phyloP scores from a whole-genome alignment of 2,113 vertebrate genomes.

The Cathartes aura region DNA sequence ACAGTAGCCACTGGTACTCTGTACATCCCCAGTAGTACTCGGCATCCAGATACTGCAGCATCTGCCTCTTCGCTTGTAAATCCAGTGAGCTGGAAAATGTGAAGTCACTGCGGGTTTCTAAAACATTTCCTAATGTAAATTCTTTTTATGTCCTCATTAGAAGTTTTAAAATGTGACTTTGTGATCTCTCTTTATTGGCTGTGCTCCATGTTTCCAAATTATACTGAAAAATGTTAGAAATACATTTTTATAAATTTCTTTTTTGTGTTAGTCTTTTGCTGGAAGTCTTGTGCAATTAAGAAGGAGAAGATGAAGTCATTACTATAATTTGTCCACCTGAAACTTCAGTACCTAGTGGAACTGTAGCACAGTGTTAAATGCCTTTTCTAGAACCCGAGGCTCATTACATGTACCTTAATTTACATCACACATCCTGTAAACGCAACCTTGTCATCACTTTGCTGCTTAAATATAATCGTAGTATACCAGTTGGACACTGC shows the following conservation, averaged over 20 bases:
- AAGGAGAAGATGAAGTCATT: not conserved
- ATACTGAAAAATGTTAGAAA: not conserved
- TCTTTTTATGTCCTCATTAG: not conserved
- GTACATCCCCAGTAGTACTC: not conserved
- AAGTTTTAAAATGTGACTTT: not conserved
- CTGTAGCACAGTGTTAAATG: not conserved
- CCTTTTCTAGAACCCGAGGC: not conserved
- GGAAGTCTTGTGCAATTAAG: not conserved
- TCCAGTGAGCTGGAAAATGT: slow-evolving; percentile 10
- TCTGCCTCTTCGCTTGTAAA: not conserved
- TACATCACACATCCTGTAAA: not conserved
- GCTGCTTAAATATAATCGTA: not conserved
- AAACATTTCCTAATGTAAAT: not conserved
- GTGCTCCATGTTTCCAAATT: slow-evolving; percentile 12
- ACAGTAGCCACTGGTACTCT: not conserved
- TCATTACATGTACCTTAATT: not conserved
- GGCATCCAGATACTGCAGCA: not conserved
- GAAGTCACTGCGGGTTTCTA: not conserved
- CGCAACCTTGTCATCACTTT: not conserved
- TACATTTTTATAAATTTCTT: not conserved
- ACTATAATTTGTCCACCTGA: not conserved
- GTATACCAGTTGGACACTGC: not conserved
- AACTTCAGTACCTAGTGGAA: not conserved
- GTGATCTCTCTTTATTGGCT: not conserved
- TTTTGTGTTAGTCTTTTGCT: not conserved